Evolutionary conservation across 2,113 vertebrate genomes (phyloP).

Genomic region (Pedionomus torquatus): DNA sequence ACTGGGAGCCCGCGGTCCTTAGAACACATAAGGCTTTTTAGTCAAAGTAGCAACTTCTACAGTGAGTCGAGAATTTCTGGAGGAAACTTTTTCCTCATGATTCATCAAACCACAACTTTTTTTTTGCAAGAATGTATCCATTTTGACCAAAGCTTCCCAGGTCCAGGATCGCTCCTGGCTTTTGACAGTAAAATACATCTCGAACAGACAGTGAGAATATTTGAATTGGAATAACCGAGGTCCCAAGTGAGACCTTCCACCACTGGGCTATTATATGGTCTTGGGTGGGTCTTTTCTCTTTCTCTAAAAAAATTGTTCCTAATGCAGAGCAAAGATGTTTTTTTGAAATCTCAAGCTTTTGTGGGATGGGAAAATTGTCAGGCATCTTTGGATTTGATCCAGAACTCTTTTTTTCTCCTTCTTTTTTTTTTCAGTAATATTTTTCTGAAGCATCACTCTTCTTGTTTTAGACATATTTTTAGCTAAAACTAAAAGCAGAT

Average conservation of each 20-base stretch:
- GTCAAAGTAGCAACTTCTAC: background rate
- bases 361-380: slow-evolving; percentile 54
- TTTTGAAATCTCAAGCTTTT: slow-evolving; percentile 34
- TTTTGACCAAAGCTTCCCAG: background rate
- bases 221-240: background rate
- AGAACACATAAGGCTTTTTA: background rate
- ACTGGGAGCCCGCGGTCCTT: background rate
- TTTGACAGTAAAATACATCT: background rate
- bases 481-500: slow-evolving; percentile 58
- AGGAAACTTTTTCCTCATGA: background rate
- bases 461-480: slow-evolving; percentile 5
- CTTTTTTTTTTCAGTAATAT: background rate
- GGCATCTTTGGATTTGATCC: background rate
- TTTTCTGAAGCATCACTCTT: slow-evolving; percentile 1
- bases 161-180: slow-evolving; percentile 31
- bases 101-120: slow-evolving; percentile 41
- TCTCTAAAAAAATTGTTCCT: background rate
- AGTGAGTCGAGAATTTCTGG: background rate
- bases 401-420: background rate
- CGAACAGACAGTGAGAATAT: slow-evolving; percentile 18
- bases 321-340: background rate
- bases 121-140: background rate
- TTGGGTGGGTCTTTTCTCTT: slow-evolving; percentile 29
- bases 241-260: slow-evolving; percentile 8
- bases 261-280: background rate